A percentile compares a stretch with the other conserved stretches of the same genome.
Conservation (phyloP, 2,797 vertebrate species). For the Sebastes itinus region DNA sequence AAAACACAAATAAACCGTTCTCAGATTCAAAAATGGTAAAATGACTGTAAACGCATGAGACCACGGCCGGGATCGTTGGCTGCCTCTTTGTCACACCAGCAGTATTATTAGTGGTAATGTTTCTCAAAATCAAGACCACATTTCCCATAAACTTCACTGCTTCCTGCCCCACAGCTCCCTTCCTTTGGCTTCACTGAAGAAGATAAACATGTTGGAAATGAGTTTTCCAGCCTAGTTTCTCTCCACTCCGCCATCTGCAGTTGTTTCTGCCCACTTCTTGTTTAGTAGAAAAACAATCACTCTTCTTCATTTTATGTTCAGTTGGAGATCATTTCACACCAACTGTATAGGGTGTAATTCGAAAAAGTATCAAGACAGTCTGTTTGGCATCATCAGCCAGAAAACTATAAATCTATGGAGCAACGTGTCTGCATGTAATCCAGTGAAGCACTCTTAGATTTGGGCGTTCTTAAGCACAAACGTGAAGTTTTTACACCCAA, state of each 20-base stretch:
- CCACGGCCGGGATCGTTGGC: not conserved
- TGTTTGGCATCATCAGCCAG: not conserved
- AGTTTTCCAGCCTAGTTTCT: conserved; percentile 39
- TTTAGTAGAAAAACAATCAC: conserved; percentile 12
- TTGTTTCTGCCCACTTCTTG: not conserved
- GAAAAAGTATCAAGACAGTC: not conserved
- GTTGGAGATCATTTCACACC: not conserved
- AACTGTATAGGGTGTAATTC: not conserved
- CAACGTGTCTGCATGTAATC: not conserved
- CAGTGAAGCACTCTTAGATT: not conserved
- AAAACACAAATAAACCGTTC: conserved; percentile 7
- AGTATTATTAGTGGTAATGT: conserved; percentile 36
- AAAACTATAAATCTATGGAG: not conserved
- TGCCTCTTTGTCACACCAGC: conserved; percentile 36
- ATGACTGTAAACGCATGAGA: not conserved
- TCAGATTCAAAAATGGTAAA: conserved; percentile 26
- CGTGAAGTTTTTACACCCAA: not conserved
- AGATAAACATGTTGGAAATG: conserved; percentile 56
- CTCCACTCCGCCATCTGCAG: conserved; percentile 18
- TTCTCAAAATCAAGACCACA: conserved; percentile 66
- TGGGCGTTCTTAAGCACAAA: not conserved
- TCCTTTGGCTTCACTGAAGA: conserved; percentile 34
- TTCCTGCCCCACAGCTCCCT: conserved; percentile 51
- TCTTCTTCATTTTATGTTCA: not conserved
- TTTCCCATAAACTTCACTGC: conserved; percentile 68